phyloP scores from a whole-genome alignment of 2,113 vertebrate species.

The Tetrax tetrax region DNA sequence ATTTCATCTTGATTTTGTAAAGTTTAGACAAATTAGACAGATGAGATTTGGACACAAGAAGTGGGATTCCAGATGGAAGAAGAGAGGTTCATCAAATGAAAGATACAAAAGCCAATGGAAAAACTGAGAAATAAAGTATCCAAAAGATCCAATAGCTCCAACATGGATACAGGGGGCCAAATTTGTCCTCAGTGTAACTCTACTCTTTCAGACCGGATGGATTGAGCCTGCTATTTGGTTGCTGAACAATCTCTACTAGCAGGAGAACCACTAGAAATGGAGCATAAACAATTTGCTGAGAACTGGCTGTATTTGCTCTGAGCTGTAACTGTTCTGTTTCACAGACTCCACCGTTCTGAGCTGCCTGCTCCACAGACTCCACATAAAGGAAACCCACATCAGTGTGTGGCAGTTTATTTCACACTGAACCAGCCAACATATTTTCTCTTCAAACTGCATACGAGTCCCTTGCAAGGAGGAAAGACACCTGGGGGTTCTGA shows the following conservation, averaged over 20 bases:
- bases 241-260: background rate
- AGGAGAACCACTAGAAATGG: constrained; percentile 17
- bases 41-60: background rate
- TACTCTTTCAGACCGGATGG: background rate
- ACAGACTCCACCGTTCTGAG: background rate
- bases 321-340: constrained; percentile 29
- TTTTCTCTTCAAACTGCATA: constrained; percentile 23
- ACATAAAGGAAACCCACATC: constrained; percentile 64
- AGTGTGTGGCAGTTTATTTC: constrained; percentile 31
- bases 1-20: constrained; percentile 2
- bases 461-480: constrained; percentile 31
- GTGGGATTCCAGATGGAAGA: constrained; percentile 33
- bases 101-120: constrained; percentile 4
- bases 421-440: constrained; percentile 6
- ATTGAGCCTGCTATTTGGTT: background rate
- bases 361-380: constrained; percentile 17
- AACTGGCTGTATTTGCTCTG: background rate
- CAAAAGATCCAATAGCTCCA: background rate
- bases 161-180: background rate
- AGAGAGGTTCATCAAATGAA: background rate
- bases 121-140: background rate
- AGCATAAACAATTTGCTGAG: background rate
- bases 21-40: background rate
- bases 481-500: constrained; percentile 62
- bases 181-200: background rate